These are phyloP conservation scores for Miltochrista miniata DNA, from an alignment of 2,888 invertebrate species.

Conservation along the genomic window DNA sequence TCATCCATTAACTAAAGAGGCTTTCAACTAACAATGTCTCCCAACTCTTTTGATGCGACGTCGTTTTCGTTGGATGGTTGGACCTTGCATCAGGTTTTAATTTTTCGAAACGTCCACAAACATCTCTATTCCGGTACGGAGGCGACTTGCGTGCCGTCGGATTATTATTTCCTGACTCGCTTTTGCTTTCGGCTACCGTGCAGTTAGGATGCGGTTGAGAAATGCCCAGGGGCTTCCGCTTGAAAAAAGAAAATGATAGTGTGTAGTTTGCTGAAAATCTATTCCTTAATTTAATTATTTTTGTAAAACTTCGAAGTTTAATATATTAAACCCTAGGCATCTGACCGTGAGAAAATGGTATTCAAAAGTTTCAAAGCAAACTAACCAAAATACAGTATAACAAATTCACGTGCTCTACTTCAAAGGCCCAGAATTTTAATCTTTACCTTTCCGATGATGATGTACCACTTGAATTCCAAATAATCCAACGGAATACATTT, in stretches of 20 bases:
- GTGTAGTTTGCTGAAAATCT: background rate
- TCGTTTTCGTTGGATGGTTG: conserved; percentile 14
- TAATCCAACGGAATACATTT: conserved; percentile 34
- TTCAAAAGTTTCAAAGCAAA: too few species aligned
- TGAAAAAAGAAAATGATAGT: background rate
- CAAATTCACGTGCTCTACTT: background rate
- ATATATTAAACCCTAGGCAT: too few species aligned
- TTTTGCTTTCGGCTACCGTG: background rate
- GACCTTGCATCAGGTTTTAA: conserved; percentile 5
- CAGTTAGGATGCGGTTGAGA: background rate
- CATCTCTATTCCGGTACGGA: conserved; percentile 28
- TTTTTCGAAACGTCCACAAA: conserved; percentile 32
- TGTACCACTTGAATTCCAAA: conserved; percentile 24
- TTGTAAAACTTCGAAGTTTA: too few species aligned
- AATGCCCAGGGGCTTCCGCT: background rate
- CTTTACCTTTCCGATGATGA: conserved; percentile 13
- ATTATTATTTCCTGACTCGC: background rate
- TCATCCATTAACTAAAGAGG: conserved; percentile 34
- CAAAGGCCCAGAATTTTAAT: background rate
- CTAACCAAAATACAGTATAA: too few species aligned
- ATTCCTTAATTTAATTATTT: background rate
- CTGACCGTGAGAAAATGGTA: too few species aligned
- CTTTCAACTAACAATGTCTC: conserved; percentile 30
- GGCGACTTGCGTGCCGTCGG: background rate
- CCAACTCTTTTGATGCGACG: conserved; percentile 22